phyloP scores from a whole-genome alignment of 2,888 invertebrate genomes.

The Listrodromus nycthemerus region DNA sequence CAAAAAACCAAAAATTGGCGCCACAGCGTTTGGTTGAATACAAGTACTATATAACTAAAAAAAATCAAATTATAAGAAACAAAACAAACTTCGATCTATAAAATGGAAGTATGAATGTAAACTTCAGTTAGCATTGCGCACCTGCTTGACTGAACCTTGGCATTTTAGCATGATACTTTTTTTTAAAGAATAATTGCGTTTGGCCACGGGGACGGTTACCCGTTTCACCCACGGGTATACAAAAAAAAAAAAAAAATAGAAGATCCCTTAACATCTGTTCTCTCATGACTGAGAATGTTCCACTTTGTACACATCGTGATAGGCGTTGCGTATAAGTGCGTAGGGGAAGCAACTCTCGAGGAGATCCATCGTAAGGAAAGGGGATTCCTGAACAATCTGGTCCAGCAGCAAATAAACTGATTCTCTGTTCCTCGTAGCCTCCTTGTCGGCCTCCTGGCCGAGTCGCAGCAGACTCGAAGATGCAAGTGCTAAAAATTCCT shows the following conservation, averaged over 20 bases:
- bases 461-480: slow-evolving; percentile 97
- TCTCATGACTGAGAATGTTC: slow-evolving; percentile 88
- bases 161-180: slow-evolving; percentile 55
- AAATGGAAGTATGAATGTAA: slow-evolving; percentile 53
- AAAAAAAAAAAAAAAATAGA: slow-evolving; percentile 14
- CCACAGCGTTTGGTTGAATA: slow-evolving; percentile 11
- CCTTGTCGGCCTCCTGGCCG: slow-evolving; percentile 98
- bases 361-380: slow-evolving; percentile 99
- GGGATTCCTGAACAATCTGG: slow-evolving; percentile 99
- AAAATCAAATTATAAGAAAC: slow-evolving; percentile 24
- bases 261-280: neutral
- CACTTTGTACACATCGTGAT: slow-evolving; percentile 97
- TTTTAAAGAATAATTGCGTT: slow-evolving; percentile 45
- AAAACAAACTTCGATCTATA: slow-evolving; percentile 42
- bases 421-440: slow-evolving; percentile 96
- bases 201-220: slow-evolving; percentile 56
- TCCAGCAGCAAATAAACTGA: slow-evolving; percentile 98
- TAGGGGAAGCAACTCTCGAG: slow-evolving; percentile 99
- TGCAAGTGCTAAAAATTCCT: slow-evolving; percentile 96
- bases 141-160: slow-evolving; percentile 50
- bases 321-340: slow-evolving; percentile 98
- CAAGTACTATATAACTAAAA: slow-evolving; percentile 34
- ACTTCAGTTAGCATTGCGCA: slow-evolving; percentile 39
- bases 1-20: slow-evolving; percentile 19
- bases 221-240: slow-evolving; percentile 43